phyloP scores from a whole-genome alignment of 2,797 vertebrate species.

The Heterohyrax brucei region DNA sequence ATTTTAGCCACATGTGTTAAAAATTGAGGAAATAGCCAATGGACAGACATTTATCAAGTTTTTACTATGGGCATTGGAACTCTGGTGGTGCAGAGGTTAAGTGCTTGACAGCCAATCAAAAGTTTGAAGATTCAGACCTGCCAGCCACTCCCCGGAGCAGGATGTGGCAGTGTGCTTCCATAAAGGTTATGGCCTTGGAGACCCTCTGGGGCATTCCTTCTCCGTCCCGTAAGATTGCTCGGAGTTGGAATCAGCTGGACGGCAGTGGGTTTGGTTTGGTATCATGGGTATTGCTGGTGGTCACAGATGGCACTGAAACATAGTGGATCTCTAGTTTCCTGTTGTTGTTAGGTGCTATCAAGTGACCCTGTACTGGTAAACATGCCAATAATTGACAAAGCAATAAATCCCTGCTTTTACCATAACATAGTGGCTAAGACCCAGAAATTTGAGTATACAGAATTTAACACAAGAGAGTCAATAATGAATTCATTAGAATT shows the following conservation, averaged over 20 bases:
- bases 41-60: background rate
- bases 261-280: no score
- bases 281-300: background rate
- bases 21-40: background rate
- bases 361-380: slow-evolving; percentile 15
- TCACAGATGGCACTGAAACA: background rate
- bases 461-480: background rate
- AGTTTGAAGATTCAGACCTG: no score
- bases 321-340: slow-evolving; percentile 2
- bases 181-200: no score
- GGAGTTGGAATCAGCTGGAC: no score
- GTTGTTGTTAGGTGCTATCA: background rate
- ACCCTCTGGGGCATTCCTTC: no score
- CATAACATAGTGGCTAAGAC: background rate
- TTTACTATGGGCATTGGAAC: background rate
- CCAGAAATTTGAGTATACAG: background rate
- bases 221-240: no score
- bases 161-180: no score
- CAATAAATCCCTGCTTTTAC: background rate
- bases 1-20: background rate
- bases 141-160: no score
- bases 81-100: no score
- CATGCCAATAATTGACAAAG: background rate
- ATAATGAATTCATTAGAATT: background rate
- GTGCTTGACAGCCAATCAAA: no score